A percentile compares a stretch with the other conserved stretches of the same genome.
Evolutionary conservation across 2,888 invertebrate species (phyloP).

Genomic region (Tipula confusa): DNA sequence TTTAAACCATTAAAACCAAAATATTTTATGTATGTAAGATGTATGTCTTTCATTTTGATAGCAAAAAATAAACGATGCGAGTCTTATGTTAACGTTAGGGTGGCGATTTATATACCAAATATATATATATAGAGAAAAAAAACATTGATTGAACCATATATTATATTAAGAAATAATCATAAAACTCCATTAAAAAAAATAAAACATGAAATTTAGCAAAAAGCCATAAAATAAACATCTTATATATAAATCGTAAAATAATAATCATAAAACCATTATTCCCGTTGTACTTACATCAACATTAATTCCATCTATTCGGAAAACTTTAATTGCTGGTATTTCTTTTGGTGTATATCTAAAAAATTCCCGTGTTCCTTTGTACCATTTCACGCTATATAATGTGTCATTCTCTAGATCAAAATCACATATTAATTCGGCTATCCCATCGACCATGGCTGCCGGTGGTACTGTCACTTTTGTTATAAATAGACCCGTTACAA

Average conservation of each 20-base stretch:
- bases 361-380: slow-evolving; percentile 61
- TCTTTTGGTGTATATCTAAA: slow-evolving; percentile 62
- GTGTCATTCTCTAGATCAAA: slow-evolving; percentile 64
- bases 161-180: neutral
- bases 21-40: neutral
- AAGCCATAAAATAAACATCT: neutral
- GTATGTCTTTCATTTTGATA: neutral
- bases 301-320: slow-evolving; percentile 58
- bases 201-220: neutral
- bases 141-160: neutral
- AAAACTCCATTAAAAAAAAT: neutral
- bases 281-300: slow-evolving; percentile 55
- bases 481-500: slow-evolving; percentile 51
- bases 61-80: neutral
- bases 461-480: slow-evolving; percentile 59
- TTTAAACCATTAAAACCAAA: neutral
- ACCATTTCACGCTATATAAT: slow-evolving; percentile 67
- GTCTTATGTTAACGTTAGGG: neutral
- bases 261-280: slow-evolving; percentile 35
- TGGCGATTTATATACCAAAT: neutral
- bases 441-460: slow-evolving; percentile 56
- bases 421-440: slow-evolving; percentile 57
- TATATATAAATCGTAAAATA: slow-evolving; percentile 1
- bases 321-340: slow-evolving; percentile 60
- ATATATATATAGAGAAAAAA: too few species aligned